Evolutionary conservation across 2,113 vertebrate genomes (phyloP), one percentile per base, ranked within the genome.

Genomic region (Phaetusa simplex): DNA sequence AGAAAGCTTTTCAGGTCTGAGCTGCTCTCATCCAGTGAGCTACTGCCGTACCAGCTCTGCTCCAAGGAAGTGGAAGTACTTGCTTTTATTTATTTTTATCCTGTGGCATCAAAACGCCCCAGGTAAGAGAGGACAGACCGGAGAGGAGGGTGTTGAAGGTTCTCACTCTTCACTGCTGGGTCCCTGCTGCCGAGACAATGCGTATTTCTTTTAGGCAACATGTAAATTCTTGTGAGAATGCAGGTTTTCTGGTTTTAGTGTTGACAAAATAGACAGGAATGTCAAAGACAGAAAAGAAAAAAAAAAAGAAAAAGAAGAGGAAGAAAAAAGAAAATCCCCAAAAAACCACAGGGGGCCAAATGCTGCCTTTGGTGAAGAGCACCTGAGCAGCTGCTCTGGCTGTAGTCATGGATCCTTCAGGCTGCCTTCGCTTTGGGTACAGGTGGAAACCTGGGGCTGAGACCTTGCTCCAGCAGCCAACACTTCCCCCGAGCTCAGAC

Each of bases 1-100:
- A 97, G 94, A 97, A 96, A 97, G 96, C 91, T 84, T 96, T 95
- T 98, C 95, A 97, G 97, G 95, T 95, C 96, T 95, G 97, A 97
- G 95, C 95, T 96, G 97, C 97, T 97, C 96, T 97, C 97, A 97
- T 97, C 95, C 96, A 97, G 91, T 79, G 94, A 97, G 94, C 93
- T 97, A 88, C 82, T 94, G 92, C 83, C 69, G 5, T 95, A 96
- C 71, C 96, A 89, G 93, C 74, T 96, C 89, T 2, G 24, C 95
- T 96, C 79, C 0, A 2, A 92, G 87, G 86, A 96, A 97, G 72
- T 79, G 83, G 90, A 97, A 94, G 50, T 56, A 91, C 96, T 89
- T 92, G 94, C 86, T 95, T 91, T 95, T 96, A 95, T 95, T 96
- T 95, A 96, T 95, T 95, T 97, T 97, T 93, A 88, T 90, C 91